Evolutionary conservation across 2,888 invertebrate species (phyloP).

Genomic region (Nebria brevicollis): DNA sequence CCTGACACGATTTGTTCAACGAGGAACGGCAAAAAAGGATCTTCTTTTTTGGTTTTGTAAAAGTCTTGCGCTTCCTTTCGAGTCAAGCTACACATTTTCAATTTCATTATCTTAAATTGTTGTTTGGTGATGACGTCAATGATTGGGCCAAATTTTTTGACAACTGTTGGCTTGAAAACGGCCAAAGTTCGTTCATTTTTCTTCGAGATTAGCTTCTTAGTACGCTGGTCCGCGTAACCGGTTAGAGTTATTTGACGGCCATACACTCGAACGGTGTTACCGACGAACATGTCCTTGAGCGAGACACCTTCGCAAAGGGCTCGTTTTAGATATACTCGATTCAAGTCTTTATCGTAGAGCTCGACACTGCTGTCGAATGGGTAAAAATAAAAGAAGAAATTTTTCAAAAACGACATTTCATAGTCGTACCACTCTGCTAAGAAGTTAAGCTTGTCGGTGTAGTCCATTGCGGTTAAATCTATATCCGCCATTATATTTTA

Average conservation of each 20-base stretch:
- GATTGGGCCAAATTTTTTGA: conserved; percentile 78
- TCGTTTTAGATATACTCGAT: conserved; percentile 67
- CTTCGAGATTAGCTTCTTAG: conserved; percentile 71
- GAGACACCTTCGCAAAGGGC: conserved; percentile 74
- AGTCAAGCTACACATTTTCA: conserved; percentile 77
- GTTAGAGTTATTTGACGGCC: conserved; percentile 77
- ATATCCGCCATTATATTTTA: conserved; percentile 49
- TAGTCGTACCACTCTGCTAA: conserved; percentile 89
- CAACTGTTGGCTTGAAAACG: conserved; percentile 79
- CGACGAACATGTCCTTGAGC: conserved; percentile 77
- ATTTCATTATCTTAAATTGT: conserved; percentile 66
- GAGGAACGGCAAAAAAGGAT: conserved; percentile 72
- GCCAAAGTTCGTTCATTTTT: conserved; percentile 78
- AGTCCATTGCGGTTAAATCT: conserved; percentile 64
- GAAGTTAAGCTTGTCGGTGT: conserved; percentile 70
- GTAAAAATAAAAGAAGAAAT: conserved; percentile 81
- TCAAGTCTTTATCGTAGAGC: conserved; percentile 64
- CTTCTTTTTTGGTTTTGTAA: conserved; percentile 68
- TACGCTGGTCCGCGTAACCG: conserved; percentile 77
- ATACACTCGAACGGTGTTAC: conserved; percentile 77
- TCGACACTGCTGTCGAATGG: conserved; percentile 82
- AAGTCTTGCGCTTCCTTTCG: conserved; percentile 74
- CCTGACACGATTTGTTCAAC: conserved; percentile 75
- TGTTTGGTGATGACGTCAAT: conserved; percentile 71
- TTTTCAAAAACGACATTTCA: conserved; percentile 76